phyloP scores from a whole-genome alignment of 2,113 vertebrate genomes.

The Xiphias gladius region DNA sequence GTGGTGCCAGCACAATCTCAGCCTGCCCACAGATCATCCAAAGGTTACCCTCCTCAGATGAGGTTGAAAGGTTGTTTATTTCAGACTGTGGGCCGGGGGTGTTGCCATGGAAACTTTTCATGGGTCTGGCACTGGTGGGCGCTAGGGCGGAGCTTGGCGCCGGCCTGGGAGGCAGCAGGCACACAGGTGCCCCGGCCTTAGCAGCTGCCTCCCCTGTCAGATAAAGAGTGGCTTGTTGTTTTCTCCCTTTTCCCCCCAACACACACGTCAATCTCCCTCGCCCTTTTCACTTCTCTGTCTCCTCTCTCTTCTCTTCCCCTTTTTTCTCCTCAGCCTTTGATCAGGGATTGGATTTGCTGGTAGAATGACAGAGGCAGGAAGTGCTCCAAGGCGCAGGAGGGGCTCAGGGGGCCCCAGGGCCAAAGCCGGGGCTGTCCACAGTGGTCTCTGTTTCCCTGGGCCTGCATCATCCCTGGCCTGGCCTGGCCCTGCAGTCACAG shows the following conservation, averaged over 20 bases:
- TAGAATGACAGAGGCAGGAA: conserved; percentile 82
- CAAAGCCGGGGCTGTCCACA: conserved; percentile 65
- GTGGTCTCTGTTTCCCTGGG: conserved; percentile 71
- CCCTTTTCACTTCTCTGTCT: conserved; percentile 79
- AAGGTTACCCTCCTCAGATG: conserved; percentile 75
- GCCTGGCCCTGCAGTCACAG: conserved; percentile 69
- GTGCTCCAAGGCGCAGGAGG: conserved; percentile 71
- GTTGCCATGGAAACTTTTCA: conserved; percentile 79
- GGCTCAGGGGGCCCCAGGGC: conserved; percentile 39
- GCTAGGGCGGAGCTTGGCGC: conserved; percentile 77
- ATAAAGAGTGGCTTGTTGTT: conserved; percentile 83
- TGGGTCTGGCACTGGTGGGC: conserved; percentile 70
- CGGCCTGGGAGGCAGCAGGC: conserved; percentile 73
- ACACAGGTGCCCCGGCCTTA: conserved; percentile 80
- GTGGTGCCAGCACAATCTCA: conserved; percentile 52
- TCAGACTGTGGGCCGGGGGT: conserved; percentile 64
- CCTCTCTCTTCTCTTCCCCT: conserved; percentile 67
- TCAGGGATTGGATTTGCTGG: conserved; percentile 82
- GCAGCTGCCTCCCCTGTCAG: conserved; percentile 79
- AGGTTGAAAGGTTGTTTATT: conserved; percentile 81
- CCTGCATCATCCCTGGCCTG: conserved; percentile 75
- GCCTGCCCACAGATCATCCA: conserved; percentile 72
- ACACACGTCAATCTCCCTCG: conserved; percentile 75
- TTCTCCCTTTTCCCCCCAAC: conserved; percentile 56
- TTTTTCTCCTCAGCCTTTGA: conserved; percentile 81